A percentile compares a stretch with the other conserved stretches of the same genome.
Evolutionary conservation across 2,113 vertebrate genomes (phyloP).

Genomic region (Myotis davidii): DNA sequence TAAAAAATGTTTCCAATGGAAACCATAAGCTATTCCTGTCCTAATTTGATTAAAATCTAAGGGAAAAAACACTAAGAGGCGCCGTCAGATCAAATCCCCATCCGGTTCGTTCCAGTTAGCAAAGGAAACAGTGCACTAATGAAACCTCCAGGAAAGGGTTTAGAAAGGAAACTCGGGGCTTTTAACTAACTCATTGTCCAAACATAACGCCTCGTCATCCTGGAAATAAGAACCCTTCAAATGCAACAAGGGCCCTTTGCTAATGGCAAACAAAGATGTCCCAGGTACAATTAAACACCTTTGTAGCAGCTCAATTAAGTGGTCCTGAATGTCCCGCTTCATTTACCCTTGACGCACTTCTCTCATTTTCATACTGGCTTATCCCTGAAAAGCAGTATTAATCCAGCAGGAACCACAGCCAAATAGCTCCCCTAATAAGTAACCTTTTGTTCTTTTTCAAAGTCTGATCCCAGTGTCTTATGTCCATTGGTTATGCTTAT

Average conservation of each 20-base stretch:
- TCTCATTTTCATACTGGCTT: conserved; percentile 21
- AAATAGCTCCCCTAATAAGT: conserved; percentile 42
- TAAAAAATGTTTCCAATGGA: neutral
- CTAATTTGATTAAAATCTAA: conserved; percentile 33
- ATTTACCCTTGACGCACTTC: neutral
- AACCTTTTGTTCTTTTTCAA: conserved; percentile 69
- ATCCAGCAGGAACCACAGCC: neutral
- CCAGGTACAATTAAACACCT: conserved; percentile 33
- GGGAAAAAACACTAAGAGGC: neutral
- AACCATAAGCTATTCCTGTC: neutral
- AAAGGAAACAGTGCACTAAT: neutral
- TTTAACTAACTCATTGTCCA: conserved; percentile 10
- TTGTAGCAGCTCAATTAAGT: neutral
- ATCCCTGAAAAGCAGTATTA: conserved; percentile 34
- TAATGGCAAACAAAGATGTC: conserved; percentile 20
- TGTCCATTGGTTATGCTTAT: too few species aligned
- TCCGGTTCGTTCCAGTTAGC: neutral
- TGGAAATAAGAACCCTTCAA: conserved; percentile 47
- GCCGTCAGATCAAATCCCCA: neutral
- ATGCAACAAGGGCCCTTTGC: conserved; percentile 35
- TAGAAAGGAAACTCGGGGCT: neutral
- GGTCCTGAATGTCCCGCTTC: neutral
- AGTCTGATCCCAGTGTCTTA: too few species aligned
- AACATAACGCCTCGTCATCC: neutral
- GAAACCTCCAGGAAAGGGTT: neutral